Conservation (phyloP, 2,888 invertebrate genomes). For the Mesorhabditis belari region DNA sequence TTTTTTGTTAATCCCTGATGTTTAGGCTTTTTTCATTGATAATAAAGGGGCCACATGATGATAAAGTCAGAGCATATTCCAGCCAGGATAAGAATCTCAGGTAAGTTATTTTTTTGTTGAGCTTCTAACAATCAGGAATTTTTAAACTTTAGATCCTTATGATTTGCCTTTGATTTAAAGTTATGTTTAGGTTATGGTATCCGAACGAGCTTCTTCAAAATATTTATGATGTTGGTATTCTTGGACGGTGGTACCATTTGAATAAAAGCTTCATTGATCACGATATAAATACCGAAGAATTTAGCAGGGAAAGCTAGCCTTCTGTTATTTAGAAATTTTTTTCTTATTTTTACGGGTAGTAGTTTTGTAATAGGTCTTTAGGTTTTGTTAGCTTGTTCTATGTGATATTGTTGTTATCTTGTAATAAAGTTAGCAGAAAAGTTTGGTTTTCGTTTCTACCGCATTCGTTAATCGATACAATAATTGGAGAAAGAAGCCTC, state of each 20-base stretch:
- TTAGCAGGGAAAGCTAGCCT: not conserved
- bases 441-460: not conserved
- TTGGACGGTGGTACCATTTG: slow-evolving; percentile 35
- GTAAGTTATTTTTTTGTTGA: too few species aligned
- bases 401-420: not conserved
- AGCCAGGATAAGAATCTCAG: not conserved
- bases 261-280: slow-evolving; percentile 32
- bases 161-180: not conserved
- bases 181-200: slow-evolving; percentile 26
- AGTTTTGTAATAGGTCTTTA: not conserved
- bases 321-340: not conserved
- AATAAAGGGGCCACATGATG: slow-evolving; percentile 29
- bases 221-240: slow-evolving; percentile 39
- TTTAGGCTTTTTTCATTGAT: slow-evolving; percentile 34
- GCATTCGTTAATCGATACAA: not conserved
- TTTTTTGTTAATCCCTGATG: not conserved
- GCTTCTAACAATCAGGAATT: too few species aligned
- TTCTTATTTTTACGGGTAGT: not conserved
- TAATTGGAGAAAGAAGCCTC: not conserved
- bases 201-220: slow-evolving; percentile 36
- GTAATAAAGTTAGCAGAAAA: too few species aligned
- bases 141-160: too few species aligned
- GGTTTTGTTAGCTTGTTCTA: not conserved
- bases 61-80: slow-evolving; percentile 20
- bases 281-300: slow-evolving; percentile 28